These are phyloP conservation scores for Leptocoma aspasia DNA, from an alignment of 2,113 vertebrate genomes.

Conservation along the genomic window DNA sequence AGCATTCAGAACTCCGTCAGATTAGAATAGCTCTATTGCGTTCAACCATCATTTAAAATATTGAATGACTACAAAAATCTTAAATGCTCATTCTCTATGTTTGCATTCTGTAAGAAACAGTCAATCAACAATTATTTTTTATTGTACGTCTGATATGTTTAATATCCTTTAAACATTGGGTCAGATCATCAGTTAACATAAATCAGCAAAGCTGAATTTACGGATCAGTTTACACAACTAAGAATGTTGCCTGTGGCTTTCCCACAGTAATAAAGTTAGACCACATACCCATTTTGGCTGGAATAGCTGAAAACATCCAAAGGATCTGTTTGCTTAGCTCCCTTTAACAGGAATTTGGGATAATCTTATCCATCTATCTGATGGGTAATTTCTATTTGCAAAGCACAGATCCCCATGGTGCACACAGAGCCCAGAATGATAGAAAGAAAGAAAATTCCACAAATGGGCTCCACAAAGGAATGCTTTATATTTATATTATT, in stretches of 20 bases:
- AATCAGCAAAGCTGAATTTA: slow-evolving; percentile 51
- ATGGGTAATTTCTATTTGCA: neutral
- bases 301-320: slow-evolving; percentile 36
- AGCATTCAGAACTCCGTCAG: neutral
- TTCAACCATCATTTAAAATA: slow-evolving; percentile 16
- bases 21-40: neutral
- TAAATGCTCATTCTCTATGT: neutral
- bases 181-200: slow-evolving; percentile 40
- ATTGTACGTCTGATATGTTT: slow-evolving; percentile 6
- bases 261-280: slow-evolving; percentile 59
- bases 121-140: neutral
- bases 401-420: neutral
- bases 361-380: slow-evolving; percentile 6
- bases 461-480: neutral
- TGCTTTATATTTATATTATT: neutral
- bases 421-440: neutral
- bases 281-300: slow-evolving; percentile 42
- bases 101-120: neutral
- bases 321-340: neutral
- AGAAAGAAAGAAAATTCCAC: neutral
- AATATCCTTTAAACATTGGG: slow-evolving; percentile 20
- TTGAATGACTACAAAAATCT: neutral
- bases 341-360: neutral
- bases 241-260: slow-evolving; percentile 52
- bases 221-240: slow-evolving; percentile 41